Base-by-base conservation (phyloP, 2,888 invertebrate genomes). In the Mythimna ferrago region DNA sequence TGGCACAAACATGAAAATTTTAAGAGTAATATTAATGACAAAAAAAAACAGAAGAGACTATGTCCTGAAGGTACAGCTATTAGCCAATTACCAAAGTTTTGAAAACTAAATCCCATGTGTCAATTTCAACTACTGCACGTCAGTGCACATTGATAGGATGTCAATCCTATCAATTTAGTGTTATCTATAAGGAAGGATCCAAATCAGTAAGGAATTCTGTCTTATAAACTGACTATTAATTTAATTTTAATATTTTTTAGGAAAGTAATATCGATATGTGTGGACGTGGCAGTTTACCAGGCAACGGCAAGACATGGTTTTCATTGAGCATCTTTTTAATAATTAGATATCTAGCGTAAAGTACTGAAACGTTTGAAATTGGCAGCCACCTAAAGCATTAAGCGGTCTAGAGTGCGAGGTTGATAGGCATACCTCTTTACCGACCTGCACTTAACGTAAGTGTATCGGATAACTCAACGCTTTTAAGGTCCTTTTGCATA, bases 241-340 rank as follows among this genome's bases (percentile, higher is more conserved):
- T 53, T 53, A 16, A 48, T 21, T 21, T 0, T 6, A 35, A 9
- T 38, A 26, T 32, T 77, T 96, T 94, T 35, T 93, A 97, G 97
- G 97, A 97, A 88, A 97, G 97, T 91, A 96, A 97, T 88, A 97
- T 97, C 73, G 97, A 97, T 87, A 96, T 97, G 93, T 97, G 97
- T 85, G 97, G 97, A 60, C 94, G 96, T 19, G 94, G 94, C 68
- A 94, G 92, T 83, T 82, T 92, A 62, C 92, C 88, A 10, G 83
- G 84, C 56, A 88, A 82, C 76, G 85, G 84, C 67, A 76, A 89
- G 60, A 82, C 89, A 7, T 92, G 91, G 91, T 76, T 90, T 63
- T 82, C 88, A 32, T 72, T 92, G 32, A 89, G 83, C 71, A 71
- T 91, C 66, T 44, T 91, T 76, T 71, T 88, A 63, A 67, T 87